These are phyloP conservation scores for Podilymbus podiceps DNA, from an alignment of 2,113 vertebrate genomes.

Conservation along the genomic window DNA sequence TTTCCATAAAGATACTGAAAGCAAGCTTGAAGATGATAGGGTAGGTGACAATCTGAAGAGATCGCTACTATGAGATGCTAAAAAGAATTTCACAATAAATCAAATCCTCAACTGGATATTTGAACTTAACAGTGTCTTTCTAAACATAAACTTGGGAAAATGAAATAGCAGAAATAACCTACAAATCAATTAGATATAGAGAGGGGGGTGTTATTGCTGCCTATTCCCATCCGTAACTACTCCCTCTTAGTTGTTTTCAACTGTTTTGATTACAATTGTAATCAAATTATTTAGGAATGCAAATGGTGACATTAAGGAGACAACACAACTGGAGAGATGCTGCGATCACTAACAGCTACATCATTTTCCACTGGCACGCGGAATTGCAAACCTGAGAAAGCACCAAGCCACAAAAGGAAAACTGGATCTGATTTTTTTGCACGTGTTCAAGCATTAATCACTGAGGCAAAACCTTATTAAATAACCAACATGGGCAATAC, in stretches of 20 bases:
- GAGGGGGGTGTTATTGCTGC: neutral
- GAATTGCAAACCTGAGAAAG: neutral
- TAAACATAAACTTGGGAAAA: neutral
- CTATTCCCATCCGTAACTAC: neutral
- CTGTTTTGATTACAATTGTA: no score
- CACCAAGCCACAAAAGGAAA: neutral
- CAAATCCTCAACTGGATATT: neutral
- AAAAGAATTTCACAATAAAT: neutral
- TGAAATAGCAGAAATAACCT: neutral
- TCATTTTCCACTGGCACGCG: neutral
- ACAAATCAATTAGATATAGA: neutral
- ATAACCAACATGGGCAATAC: neutral
- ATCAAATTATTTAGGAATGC: conserved; percentile 4
- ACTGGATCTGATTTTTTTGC: neutral
- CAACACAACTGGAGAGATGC: neutral
- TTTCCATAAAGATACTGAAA: neutral
- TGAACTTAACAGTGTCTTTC: neutral
- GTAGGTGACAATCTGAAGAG: neutral
- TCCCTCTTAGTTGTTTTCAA: neutral
- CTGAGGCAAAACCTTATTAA: neutral
- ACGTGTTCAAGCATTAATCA: neutral
- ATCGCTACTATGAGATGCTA: neutral
- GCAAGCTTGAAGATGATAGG: neutral
- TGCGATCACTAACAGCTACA: fast-evolving
- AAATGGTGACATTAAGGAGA: neutral